Conservation (phyloP, 2,888 invertebrate genomes). For the Calliphora vomitoria region DNA sequence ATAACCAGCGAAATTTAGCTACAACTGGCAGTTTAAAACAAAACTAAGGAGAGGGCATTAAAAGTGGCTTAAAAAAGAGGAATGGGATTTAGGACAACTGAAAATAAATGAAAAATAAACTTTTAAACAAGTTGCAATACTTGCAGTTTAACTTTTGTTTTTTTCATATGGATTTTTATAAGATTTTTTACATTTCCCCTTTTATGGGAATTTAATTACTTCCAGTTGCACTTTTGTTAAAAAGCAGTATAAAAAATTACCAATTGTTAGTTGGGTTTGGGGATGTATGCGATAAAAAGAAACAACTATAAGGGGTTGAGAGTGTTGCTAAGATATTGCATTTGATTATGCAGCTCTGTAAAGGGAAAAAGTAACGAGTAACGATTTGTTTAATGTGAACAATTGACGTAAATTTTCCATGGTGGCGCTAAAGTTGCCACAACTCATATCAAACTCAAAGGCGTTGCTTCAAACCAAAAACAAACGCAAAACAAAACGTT, state of each 20-base stretch:
- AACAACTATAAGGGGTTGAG: conserved; percentile 57
- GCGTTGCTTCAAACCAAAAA: not conserved
- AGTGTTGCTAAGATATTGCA: conserved; percentile 24
- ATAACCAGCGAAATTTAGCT: not conserved
- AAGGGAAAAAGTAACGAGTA: conserved; percentile 64
- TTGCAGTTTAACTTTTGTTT: not conserved
- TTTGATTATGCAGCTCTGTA: conserved; percentile 22
- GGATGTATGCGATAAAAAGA: conserved; percentile 60
- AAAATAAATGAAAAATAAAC: conserved; percentile 21
- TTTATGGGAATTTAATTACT: conserved; percentile 33
- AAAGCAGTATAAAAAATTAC: not conserved
- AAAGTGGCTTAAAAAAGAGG: conserved; percentile 26
- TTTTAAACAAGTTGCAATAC: not conserved
- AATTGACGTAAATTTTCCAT: conserved; percentile 51
- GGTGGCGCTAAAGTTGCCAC: conserved; percentile 74
- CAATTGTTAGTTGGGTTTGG: not conserved
- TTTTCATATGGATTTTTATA: not conserved
- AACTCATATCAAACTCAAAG: conserved; percentile 49
- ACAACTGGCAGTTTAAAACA: not conserved
- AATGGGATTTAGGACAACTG: conserved; percentile 28
- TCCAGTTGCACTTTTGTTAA: conserved; percentile 61
- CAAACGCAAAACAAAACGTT: not conserved
- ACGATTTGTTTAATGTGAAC: conserved; percentile 71
- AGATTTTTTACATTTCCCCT: conserved; percentile 52
- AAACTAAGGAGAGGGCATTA: not conserved